These are phyloP conservation scores for rat (Rattus norvegicus) DNA, from an alignment of 2,113 vertebrate genomes.

Conservation along the genomic window DNA sequence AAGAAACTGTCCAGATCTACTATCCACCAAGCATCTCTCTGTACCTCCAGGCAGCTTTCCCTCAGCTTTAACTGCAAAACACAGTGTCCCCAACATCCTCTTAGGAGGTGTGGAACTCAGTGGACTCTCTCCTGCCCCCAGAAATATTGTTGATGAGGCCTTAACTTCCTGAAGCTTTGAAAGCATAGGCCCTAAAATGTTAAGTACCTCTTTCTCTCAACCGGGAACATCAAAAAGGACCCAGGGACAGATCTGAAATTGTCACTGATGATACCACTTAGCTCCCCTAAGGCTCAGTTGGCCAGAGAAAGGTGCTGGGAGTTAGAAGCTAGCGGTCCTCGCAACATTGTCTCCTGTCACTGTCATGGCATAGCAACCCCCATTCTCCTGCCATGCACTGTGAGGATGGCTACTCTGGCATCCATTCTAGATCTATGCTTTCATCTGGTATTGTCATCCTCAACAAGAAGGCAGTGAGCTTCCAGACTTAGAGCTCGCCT, in stretches of 20 bases:
- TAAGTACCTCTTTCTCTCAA: background rate
- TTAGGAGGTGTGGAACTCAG: background rate
- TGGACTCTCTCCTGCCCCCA: background rate
- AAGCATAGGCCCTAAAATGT: background rate
- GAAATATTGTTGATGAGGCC: background rate
- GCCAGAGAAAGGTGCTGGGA: constrained; percentile 22
- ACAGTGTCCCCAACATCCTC: background rate
- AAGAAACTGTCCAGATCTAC: constrained; percentile 50
- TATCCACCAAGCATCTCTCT: constrained; percentile 24
- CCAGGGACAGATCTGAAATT: background rate
- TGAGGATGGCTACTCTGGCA: background rate
- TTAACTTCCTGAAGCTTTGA: constrained; percentile 20
- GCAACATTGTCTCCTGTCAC: background rate
- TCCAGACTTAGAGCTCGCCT: background rate
- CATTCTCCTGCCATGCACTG: background rate
- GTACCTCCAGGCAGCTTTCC: background rate
- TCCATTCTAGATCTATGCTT: background rate
- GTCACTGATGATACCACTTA: background rate
- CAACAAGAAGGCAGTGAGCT: background rate
- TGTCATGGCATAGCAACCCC: too few relatives aligned
- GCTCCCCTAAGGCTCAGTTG: background rate
- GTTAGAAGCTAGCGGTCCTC: background rate
- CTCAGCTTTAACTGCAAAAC: constrained; percentile 33
- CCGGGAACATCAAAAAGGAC: constrained; percentile 31
- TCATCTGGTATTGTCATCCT: background rate